phyloP scores from a whole-genome alignment of 64 coral and sea anemone genomes.

The Porites lutea region DNA sequence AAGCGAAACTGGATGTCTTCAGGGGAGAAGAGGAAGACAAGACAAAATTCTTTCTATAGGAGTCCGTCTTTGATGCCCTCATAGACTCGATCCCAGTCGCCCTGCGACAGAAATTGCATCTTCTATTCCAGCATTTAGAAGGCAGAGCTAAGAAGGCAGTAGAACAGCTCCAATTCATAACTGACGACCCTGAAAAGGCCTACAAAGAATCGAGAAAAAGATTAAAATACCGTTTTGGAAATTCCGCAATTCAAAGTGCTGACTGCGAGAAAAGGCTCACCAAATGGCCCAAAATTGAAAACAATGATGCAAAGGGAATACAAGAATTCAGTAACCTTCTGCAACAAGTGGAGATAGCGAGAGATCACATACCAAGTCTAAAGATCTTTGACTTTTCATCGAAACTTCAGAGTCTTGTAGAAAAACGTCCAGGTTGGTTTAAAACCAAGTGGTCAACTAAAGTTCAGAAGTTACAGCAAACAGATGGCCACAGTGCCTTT shows the following conservation, averaged over 20 bases:
- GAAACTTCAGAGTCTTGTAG: conserved; percentile 30
- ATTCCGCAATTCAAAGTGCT: neutral
- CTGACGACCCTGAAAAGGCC: conserved; percentile 20
- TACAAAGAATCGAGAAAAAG: conserved; percentile 32
- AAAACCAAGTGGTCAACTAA: conserved; percentile 58
- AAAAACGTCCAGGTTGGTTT: conserved; percentile 53
- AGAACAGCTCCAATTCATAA: conserved; percentile 62
- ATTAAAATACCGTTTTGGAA: conserved; percentile 56
- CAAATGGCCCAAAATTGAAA: conserved; percentile 46
- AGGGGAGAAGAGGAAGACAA: conserved; percentile 40
- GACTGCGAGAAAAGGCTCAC: conserved; percentile 44
- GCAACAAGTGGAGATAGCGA: conserved; percentile 11
- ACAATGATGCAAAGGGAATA: conserved; percentile 24
- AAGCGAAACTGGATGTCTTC: conserved; percentile 61
- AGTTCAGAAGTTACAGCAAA: conserved; percentile 49
- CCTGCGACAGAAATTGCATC: conserved; percentile 45
- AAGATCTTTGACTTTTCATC: conserved; percentile 60
- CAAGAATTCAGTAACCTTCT: conserved; percentile 47
- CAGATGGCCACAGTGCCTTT: conserved; percentile 32
- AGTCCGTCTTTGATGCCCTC: conserved; percentile 57
- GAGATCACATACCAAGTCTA: conserved; percentile 10
- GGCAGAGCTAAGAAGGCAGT: conserved; percentile 62
- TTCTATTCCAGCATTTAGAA: conserved; percentile 64
- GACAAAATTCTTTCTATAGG: conserved; percentile 57
- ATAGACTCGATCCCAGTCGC: conserved; percentile 52